Percentiles rank a stretch among this genome's conserved stretches.
Conservation (phyloP, 2,113 vertebrate species). For the Candoia aspera region DNA sequence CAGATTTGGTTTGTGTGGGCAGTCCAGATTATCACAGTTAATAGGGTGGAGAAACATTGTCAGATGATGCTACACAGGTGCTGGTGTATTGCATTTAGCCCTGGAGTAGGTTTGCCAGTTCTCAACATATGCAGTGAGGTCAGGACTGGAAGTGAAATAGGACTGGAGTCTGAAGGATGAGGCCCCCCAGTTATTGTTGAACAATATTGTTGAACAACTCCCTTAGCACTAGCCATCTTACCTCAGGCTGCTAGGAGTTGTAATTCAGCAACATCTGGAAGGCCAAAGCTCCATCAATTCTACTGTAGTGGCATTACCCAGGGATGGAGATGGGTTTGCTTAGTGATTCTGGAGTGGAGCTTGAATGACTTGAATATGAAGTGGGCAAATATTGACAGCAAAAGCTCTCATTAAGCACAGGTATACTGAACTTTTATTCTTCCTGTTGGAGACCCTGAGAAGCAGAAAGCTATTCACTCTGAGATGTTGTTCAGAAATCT, state of each 20-base stretch:
- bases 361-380: neutral
- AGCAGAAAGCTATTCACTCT: neutral
- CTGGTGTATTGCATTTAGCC: neutral
- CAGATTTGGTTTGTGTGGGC: neutral
- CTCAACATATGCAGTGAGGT: neutral
- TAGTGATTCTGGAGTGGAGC: neutral
- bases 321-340: neutral
- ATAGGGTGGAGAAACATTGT: neutral
- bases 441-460: neutral
- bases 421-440: neutral
- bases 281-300: neutral
- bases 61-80: neutral
- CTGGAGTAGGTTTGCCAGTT: neutral
- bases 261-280: neutral
- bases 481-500: neutral
- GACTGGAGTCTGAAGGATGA: neutral
- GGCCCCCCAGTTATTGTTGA: neutral
- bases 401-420: neutral
- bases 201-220: neutral
- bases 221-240: neutral
- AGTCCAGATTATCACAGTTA: neutral
- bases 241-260: neutral
- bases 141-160: neutral
- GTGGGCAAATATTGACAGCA: neutral
- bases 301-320: no score